Conservation (phyloP, 2,797 vertebrate species). For the Acropternis orthonyx region DNA sequence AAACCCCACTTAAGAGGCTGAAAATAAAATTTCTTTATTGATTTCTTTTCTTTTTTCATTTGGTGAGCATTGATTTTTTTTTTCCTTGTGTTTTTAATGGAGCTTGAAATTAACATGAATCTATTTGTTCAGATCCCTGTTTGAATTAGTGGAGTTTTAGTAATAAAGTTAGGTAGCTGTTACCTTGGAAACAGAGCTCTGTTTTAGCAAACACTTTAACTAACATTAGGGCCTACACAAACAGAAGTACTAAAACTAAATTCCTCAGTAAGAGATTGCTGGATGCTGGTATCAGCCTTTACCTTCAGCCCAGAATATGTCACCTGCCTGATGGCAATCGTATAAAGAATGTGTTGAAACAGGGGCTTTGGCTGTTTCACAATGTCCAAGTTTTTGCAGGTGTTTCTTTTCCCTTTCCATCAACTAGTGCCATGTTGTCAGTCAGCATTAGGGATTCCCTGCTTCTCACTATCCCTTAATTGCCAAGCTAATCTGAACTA, state of each 20-base stretch:
- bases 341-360: background rate
- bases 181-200: constrained; percentile 58
- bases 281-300: background rate
- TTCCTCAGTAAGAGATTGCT: background rate
- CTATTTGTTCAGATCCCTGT: constrained; percentile 40
- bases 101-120: constrained; percentile 67
- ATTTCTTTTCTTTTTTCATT: constrained; percentile 52
- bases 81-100: constrained; percentile 57
- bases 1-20: constrained; percentile 14
- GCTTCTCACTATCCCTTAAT: constrained; percentile 35
- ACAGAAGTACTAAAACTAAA: background rate
- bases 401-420: background rate
- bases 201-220: constrained; percentile 39
- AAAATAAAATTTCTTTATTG: constrained; percentile 47
- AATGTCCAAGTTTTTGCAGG: background rate
- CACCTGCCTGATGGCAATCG: background rate
- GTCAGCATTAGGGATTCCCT: constrained; percentile 30
- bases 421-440: background rate
- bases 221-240: constrained; percentile 11
- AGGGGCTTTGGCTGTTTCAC: background rate
- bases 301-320: background rate
- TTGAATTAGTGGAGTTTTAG: constrained; percentile 48
- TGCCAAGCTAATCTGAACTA: constrained; percentile 25
- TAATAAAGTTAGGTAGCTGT: constrained; percentile 60
- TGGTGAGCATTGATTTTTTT: constrained; percentile 43